phyloP scores from a whole-genome alignment of 2,797 vertebrate genomes.

The Carapus acus region DNA sequence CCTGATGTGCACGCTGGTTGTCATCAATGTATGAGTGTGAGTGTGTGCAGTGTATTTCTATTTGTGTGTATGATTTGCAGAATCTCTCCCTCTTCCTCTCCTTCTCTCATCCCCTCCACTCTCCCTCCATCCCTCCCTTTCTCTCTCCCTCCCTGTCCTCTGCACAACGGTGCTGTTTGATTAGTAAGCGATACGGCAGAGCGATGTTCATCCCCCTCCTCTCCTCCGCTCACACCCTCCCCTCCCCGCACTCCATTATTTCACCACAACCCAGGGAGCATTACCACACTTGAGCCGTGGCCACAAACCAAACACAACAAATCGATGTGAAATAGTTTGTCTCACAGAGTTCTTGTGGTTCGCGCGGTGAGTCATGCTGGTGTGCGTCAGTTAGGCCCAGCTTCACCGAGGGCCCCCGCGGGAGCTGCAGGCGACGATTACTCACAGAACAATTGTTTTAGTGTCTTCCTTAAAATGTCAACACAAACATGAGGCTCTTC shows the following conservation, averaged over 20 bases:
- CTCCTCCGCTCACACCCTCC: neutral
- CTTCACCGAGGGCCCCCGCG: neutral
- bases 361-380: neutral
- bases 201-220: neutral
- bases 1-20: too few species aligned
- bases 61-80: too few species aligned
- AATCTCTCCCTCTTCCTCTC: too few species aligned
- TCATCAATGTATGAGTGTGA: too few species aligned
- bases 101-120: too few species aligned
- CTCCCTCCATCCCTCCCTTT: too few species aligned
- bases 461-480: too few species aligned
- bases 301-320: slow-evolving; percentile 1
- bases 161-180: neutral
- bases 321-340: neutral
- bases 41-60: too few species aligned
- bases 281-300: neutral
- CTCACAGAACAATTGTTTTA: neutral
- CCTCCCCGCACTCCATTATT: neutral
- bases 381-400: neutral
- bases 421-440: neutral
- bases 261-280: neutral
- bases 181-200: neutral
- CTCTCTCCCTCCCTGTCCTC: too few species aligned
- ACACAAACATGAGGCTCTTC: too few species aligned
- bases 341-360: neutral